Conservation (phyloP, 2,888 invertebrate genomes). For the Melolontha melolontha region DNA sequence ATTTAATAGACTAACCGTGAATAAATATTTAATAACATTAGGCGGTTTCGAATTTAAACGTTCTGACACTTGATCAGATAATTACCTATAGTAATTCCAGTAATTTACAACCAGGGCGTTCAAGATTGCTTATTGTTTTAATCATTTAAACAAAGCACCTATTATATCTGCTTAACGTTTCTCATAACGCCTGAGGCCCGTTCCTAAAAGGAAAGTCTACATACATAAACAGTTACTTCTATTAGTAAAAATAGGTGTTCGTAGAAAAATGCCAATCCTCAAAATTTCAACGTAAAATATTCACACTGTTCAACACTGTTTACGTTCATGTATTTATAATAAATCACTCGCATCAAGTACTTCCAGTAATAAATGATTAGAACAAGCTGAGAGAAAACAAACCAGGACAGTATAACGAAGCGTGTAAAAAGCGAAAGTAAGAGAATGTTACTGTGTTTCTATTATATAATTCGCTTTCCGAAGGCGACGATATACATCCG, state of each 20-base stretch:
- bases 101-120: no score
- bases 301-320: conserved; percentile 12
- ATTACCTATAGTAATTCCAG: no score
- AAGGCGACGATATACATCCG: conserved; percentile 30
- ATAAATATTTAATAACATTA: no score
- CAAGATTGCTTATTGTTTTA: no score
- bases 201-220: not conserved
- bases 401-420: not conserved
- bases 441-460: not conserved
- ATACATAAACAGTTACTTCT: not conserved
- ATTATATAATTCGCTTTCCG: conserved; percentile 20
- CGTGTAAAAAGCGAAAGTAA: not conserved
- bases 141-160: no score
- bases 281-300: conserved; percentile 4
- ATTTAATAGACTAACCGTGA: no score
- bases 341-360: conserved; percentile 23
- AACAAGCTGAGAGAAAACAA: conserved; percentile 19
- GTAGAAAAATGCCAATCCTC: conserved; percentile 12
- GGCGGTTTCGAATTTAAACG: no score
- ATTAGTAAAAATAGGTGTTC: conserved; percentile 4
- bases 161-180: no score
- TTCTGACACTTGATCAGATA: no score
- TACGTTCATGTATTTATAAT: conserved; percentile 29
- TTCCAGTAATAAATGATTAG: not conserved
- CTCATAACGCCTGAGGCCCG: no score